phyloP scores from a whole-genome alignment of 1,140 invertebrate species.

The Chelonus insularis region DNA sequence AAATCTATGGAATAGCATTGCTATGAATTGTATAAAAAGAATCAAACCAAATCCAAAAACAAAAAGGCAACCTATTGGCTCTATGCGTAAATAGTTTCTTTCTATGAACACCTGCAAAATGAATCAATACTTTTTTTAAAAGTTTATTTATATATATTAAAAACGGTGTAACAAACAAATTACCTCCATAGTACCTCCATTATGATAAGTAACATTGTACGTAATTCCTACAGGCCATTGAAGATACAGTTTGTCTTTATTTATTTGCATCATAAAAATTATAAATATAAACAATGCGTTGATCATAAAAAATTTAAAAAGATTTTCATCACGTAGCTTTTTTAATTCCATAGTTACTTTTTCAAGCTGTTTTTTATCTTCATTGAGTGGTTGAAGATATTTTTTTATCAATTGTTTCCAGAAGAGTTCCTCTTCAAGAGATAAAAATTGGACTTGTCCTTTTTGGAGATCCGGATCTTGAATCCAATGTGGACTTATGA shows the following conservation, averaged over 20 bases:
- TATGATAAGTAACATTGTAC: conserved; percentile 68
- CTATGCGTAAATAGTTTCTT: conserved; percentile 67
- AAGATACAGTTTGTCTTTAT: conserved; percentile 71
- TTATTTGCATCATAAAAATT: conserved; percentile 77
- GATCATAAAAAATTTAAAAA: conserved; percentile 82
- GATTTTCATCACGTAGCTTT: conserved; percentile 70
- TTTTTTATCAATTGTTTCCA: conserved; percentile 74
- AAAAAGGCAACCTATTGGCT: conserved; percentile 59
- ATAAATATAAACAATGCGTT: conserved; percentile 82
- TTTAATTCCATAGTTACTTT: conserved; percentile 66
- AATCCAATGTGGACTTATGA: conserved; percentile 70
- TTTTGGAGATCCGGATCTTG: conserved; percentile 68
- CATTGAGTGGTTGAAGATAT: conserved; percentile 73
- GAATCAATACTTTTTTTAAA: too few relatives aligned
- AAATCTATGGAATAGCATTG: conserved; percentile 85
- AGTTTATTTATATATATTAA: too few relatives aligned
- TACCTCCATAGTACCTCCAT: conserved; percentile 52
- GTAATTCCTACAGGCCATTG: conserved; percentile 73
- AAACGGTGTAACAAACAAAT: too few relatives aligned
- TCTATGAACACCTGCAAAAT: conserved; percentile 58
- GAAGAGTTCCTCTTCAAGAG: conserved; percentile 68
- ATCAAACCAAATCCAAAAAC: conserved; percentile 49
- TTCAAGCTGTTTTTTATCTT: conserved; percentile 55
- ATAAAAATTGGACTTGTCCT: conserved; percentile 66
- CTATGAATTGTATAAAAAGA: conserved; percentile 77